phyloP scores from a whole-genome alignment of 2,113 vertebrate species.

The Odontophorus gujanensis region DNA sequence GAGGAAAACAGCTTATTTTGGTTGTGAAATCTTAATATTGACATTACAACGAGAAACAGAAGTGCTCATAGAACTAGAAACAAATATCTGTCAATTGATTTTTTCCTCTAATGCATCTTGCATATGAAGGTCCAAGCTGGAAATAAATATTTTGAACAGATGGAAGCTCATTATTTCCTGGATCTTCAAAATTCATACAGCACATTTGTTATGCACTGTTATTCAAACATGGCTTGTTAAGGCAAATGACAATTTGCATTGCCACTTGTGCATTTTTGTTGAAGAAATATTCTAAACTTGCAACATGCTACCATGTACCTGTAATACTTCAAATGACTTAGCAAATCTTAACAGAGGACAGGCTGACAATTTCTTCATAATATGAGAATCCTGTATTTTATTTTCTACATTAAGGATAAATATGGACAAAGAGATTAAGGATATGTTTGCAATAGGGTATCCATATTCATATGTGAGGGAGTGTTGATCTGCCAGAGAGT shows the following conservation, averaged over 20 bases:
- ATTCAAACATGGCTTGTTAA: neutral
- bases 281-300: neutral
- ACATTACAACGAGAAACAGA: conserved; percentile 21
- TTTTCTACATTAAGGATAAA: neutral
- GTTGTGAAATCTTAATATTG: neutral
- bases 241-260: neutral
- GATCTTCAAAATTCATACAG: conserved; percentile 33
- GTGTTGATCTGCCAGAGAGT: too few relatives aligned
- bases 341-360: neutral
- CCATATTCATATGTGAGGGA: neutral
- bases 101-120: neutral
- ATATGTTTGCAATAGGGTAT: neutral
- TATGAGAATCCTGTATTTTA: neutral
- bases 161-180: conserved; percentile 25
- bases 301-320: neutral
- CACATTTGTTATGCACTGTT: conserved; percentile 12
- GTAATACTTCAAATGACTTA: neutral
- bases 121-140: neutral
- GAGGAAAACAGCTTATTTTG: neutral
- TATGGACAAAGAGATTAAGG: neutral
- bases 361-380: neutral
- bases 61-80: neutral
- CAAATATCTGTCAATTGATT: conserved; percentile 23
- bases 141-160: conserved; percentile 64
- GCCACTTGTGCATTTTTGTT: neutral